Base-by-base conservation (phyloP, 2,113 vertebrate genomes). In the Agapornis roseicollis region DNA sequence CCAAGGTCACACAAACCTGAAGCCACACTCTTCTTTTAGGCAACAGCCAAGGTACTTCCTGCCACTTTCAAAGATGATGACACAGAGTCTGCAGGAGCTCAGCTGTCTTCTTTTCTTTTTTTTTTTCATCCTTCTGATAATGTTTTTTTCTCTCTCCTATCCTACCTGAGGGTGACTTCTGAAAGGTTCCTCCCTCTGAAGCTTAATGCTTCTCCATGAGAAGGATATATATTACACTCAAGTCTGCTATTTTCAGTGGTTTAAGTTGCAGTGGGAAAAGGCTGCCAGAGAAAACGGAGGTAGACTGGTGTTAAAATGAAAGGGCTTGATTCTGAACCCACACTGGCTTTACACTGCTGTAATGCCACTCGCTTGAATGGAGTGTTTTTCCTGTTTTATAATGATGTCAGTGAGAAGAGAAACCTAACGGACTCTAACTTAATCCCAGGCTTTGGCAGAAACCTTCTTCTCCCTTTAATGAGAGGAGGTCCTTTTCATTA, bases 361-460 rank as follows among this genome's bases (percentile, higher is more conserved):
- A 91, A 85, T 0, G 11, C 50, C 77, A 52, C 55, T 82, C 24
- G 25, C 68, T 91, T 81, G 77, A 92, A 93, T 47, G 6, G 65
- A 74, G 76, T 17, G 35, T 64, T 93, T 83, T 88, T 90, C 88
- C 66, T 88, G 44, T 76, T 92, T 80, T 61, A 16, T 70, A 86
- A 41, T n/a, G 28, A 88, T 92, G 90, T 94, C 80, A 90, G 69
- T n/a, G 60, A 88, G 85, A 93, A 83, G 60, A 91, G 80, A 95
- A 96, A 84, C 33, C 8, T 1, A 80, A 64, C 3, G 25, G 82
- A 83, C 79, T 77, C 79, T 85, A 66, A 94, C 90, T 93, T 94
- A 92, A 95, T 95, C 82, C 61, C 19, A 37, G 88, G 92, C 83
- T 90, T 93, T 96, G 93, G 88, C 92, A 96, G 80, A 77, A 69